Evolutionary conservation across 2,888 invertebrate genomes (phyloP), one percentile per base, ranked within the genome.

Genomic region (Temnothorax ravouxi): DNA sequence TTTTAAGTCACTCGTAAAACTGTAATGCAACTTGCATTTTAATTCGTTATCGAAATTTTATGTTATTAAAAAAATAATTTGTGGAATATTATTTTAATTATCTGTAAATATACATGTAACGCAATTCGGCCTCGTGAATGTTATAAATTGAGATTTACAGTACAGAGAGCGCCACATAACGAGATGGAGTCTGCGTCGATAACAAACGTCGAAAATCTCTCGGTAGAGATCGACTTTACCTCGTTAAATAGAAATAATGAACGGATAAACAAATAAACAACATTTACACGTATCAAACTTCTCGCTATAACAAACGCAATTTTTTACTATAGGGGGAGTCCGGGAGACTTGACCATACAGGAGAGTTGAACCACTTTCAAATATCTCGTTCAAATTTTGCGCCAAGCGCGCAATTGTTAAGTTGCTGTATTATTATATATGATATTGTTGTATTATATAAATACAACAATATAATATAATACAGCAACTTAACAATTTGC

Each of bases 81-180:
- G 5, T 47, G 2, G 6, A 54, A 44, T 25, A 13, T 21, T 25
- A 29, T n/a, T 5, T 9, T 15, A 69, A 38, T 76, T 8, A 44
- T 13, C 0, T 38, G 18, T 25, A 47, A 64, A 34, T 56, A 21
- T 64, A 34, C 44, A 21, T 64, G 21, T 66, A 77, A 77, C 9
- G 29, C 13, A 47, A 34, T 54, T 66, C 18, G 18, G 18, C 8
- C 38, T 76, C 9, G 13, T 76, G 64, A 54, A 62, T 75, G 3
- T 61, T 52, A 13, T 74, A 44, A 21, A n/a, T 56, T 71, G 3
- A 47, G 18, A 59, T 59, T 71, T 50, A 21, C 11, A 21, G 5
- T 38, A 59, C 8, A 80, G 79, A 80, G 79, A 71, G 79, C 79
- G 79, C 79, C 79, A 80, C 79, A 13, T 71, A 80, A 71, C 79